Conservation (phyloP, 2,797 vertebrate genomes). For the Falco concolor region DNA sequence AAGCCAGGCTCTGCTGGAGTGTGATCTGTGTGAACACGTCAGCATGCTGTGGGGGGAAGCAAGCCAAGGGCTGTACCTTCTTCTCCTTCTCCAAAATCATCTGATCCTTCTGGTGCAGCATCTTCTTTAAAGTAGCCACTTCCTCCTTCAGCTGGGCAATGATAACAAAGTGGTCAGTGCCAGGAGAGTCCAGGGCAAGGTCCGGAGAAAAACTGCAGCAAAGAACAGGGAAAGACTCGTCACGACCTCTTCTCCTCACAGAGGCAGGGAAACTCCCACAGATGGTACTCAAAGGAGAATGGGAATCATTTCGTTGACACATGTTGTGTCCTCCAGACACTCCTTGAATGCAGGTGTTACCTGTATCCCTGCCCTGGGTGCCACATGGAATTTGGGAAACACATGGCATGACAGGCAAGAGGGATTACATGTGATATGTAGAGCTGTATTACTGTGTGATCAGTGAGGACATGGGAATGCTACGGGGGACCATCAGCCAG, state of each 20-base stretch:
- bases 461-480: neutral
- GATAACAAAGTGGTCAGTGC: constrained; percentile 80
- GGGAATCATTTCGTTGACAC: neutral
- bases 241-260: neutral
- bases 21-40: neutral
- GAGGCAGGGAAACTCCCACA: neutral
- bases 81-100: constrained; percentile 83
- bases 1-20: neutral
- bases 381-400: neutral
- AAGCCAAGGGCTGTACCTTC: constrained; percentile 67
- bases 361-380: neutral
- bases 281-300: neutral
- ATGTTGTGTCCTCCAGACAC: neutral
- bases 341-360: no score
- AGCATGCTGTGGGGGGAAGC: neutral
- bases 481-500: accelerated
- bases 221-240: neutral
- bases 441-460: neutral
- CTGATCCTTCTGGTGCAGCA: constrained; percentile 81
- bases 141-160: constrained; percentile 82
- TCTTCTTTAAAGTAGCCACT: constrained; percentile 80
- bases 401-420: neutral
- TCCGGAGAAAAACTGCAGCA: constrained; percentile 76
- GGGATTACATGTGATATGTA: neutral
- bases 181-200: constrained; percentile 78